These are phyloP conservation scores for Tetranychus piercei DNA, from an alignment of 2,888 invertebrate genomes.

Conservation along the genomic window DNA sequence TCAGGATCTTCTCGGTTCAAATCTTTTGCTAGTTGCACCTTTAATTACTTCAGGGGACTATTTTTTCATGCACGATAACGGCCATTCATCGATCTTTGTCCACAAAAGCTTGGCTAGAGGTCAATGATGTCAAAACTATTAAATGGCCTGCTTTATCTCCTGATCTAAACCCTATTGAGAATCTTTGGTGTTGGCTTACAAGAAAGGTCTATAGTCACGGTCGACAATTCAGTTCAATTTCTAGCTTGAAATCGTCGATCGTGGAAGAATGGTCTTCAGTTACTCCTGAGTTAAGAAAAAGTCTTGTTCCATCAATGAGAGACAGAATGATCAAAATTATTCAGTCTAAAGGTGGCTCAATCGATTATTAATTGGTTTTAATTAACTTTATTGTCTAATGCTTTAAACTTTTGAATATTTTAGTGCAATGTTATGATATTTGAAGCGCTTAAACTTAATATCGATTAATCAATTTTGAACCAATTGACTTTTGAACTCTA, in stretches of 20 bases:
- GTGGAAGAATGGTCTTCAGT: background rate
- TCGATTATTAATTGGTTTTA: background rate
- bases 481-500: too few relatives aligned
- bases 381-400: too few relatives aligned
- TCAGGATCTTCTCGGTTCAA: background rate
- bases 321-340: background rate
- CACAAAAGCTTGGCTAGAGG: slow-evolving; percentile 7
- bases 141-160: slow-evolving; percentile 9
- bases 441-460: too few relatives aligned
- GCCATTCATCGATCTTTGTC: background rate
- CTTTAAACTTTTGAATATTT: too few relatives aligned
- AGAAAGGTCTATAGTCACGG: background rate
- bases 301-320: slow-evolving; percentile 3
- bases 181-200: background rate
- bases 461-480: too few relatives aligned
- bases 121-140: slow-evolving; percentile 7
- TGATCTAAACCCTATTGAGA: slow-evolving; percentile 13
- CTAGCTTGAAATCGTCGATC: background rate
- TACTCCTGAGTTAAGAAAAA: background rate
- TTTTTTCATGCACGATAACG: slow-evolving; percentile 14
- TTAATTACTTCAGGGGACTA: background rate
- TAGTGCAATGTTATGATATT: too few relatives aligned
- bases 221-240: background rate
- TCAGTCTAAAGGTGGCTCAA: background rate
- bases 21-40: background rate